Base-by-base conservation (phyloP, 2,113 vertebrate genomes). In the Perca schrenkii region DNA sequence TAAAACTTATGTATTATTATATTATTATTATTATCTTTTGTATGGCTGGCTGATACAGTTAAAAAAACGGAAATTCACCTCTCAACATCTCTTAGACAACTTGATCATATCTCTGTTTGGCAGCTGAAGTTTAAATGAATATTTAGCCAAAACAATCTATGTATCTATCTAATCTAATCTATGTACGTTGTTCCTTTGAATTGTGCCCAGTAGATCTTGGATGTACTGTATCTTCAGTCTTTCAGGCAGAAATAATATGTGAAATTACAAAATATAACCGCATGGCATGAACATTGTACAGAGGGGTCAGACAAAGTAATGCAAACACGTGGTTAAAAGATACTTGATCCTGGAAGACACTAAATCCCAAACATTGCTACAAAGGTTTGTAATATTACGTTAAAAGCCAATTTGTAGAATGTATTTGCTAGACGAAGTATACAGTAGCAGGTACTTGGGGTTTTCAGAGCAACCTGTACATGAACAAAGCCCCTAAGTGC, bases 1-100 rank as follows among this genome's bases (percentile, higher is more conserved):
- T n/a, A n/a, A n/a, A n/a, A n/a, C n/a, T n/a, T n/a, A n/a, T n/a
- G n/a, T n/a, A n/a, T n/a, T n/a, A n/a, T n/a, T n/a, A n/a, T n/a
- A n/a, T n/a, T n/a, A n/a, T n/a, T n/a, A n/a, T n/a, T n/a, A n/a
- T n/a, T n/a, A n/a, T n/a, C 22, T 58, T 64, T 49, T 43, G 17
- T 70, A 5, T 10, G 16, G 16, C 17, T 58, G n/a, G 58, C 73
- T 82, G 57, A 77, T 70, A 63, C 53, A 50, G 68, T 15, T 47
- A 57, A 54, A 52, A 61, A 14, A 19, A 61, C 17, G 4, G 36
- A n/a, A 31, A 17, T 19, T 69, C 12, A 63, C n/a, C 22, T 43
- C 47, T 34, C 67, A 34, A 1, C 43, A 15, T 50, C 31, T 53
- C 7, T 31, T 3, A 25, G 15, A 7, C 36, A 28, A 15, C 19